Percentiles rank a stretch among this genome's conserved stretches.
Evolutionary conservation across 1,140 invertebrate genomes (phyloP).

Genomic region (Micrasema minimum): DNA sequence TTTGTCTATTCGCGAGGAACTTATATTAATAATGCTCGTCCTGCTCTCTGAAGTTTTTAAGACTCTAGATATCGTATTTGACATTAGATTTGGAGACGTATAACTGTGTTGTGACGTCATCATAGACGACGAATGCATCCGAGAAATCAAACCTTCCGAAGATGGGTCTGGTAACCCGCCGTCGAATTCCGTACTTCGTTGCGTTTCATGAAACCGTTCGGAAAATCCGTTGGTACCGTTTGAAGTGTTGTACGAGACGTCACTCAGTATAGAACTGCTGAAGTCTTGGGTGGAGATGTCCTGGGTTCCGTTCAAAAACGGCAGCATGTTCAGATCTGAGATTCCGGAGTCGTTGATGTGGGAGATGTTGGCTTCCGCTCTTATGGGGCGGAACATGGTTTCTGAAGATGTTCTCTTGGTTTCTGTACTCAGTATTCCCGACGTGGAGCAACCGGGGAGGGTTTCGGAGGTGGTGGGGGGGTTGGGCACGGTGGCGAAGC

Average conservation of each 20-base stretch:
- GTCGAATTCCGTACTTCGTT: constrained; percentile 16
- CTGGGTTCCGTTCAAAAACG: constrained; percentile 28
- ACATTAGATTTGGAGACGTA: constrained; percentile 38
- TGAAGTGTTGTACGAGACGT: constrained; percentile 62
- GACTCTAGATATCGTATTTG: constrained; percentile 34
- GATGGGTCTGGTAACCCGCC: neutral
- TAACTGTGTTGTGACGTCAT: constrained; percentile 34
- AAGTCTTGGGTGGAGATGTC: constrained; percentile 32
- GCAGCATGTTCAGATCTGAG: constrained; percentile 28
- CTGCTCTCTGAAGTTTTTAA: constrained; percentile 57
- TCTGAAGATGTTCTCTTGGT: constrained; percentile 18
- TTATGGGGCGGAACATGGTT: constrained; percentile 42
- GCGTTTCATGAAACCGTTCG: constrained; percentile 21
- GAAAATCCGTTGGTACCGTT: constrained; percentile 24
- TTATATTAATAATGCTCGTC: constrained; percentile 63
- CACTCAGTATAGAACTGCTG: constrained; percentile 58
- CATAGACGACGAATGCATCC: constrained; percentile 32
- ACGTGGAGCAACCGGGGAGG: constrained; percentile 30
- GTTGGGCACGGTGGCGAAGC: constrained; percentile 55
- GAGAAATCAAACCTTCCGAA: constrained; percentile 5
- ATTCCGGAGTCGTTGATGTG: constrained; percentile 24
- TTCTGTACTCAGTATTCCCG: constrained; percentile 8
- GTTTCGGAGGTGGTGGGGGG: constrained; percentile 55
- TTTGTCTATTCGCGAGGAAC: constrained; percentile 61
- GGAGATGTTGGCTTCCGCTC: constrained; percentile 19